phyloP scores from a whole-genome alignment of 2,113 vertebrate species.

The Anarhynchus alexandrinus region DNA sequence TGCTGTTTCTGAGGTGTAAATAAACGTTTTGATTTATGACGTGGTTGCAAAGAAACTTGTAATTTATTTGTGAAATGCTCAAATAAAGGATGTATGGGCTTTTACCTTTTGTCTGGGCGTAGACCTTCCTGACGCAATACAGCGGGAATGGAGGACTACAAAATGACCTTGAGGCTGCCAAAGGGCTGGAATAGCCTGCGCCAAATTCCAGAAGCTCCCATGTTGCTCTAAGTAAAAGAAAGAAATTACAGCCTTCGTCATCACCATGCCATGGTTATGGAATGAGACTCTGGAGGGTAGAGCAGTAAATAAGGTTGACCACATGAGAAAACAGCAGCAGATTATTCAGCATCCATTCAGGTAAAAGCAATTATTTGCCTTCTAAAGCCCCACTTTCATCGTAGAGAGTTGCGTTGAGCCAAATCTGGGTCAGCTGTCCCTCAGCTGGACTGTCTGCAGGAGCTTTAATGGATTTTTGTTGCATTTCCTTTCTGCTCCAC shows the following conservation, averaged over 20 bases:
- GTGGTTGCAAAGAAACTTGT: conserved; percentile 69
- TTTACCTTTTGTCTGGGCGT: conserved; percentile 38
- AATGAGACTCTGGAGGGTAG: neutral
- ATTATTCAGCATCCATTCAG: neutral
- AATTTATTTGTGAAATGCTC: conserved; percentile 74
- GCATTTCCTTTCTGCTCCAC: neutral
- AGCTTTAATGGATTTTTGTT: neutral
- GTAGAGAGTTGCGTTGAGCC: neutral
- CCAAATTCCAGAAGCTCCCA: neutral
- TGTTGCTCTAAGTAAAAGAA: neutral
- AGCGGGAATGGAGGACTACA: neutral
- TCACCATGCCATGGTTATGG: neutral
- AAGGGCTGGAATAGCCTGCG: neutral
- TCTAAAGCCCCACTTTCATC: neutral
- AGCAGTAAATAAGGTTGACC: neutral
- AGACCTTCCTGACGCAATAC: neutral
- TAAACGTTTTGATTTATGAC: conserved; percentile 67
- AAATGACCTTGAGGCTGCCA: neutral
- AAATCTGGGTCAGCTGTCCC: neutral
- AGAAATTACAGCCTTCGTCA: neutral
- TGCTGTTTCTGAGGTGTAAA: conserved; percentile 68
- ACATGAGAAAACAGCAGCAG: neutral
- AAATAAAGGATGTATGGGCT: conserved; percentile 72
- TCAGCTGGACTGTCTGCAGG: neutral
- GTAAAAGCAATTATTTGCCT: neutral